Conservation (phyloP, 2,888 invertebrate species). For the Hypomecis punctinalis region DNA sequence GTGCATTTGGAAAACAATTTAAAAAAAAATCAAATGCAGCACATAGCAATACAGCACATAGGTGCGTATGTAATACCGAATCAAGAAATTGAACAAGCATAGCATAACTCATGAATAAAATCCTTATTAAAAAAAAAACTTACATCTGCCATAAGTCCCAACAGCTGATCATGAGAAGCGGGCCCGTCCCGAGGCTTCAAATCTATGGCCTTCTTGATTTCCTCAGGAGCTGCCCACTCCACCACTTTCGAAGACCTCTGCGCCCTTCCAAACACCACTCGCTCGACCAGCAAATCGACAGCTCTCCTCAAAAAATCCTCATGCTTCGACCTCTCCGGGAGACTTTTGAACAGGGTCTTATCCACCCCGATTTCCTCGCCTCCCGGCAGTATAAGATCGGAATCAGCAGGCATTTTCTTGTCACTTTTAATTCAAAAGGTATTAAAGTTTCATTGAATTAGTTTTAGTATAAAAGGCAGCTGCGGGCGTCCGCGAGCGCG, state of each 20-base stretch:
- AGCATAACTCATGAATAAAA: too few species aligned
- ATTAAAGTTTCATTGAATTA: constrained; percentile 56
- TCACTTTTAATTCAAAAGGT: constrained; percentile 48
- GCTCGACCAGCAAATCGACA: constrained; percentile 89
- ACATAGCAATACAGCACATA: too few species aligned
- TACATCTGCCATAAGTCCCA: constrained; percentile 88
- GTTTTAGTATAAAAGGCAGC: constrained; percentile 49
- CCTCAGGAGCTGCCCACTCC: constrained; percentile 92
- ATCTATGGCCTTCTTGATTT: constrained; percentile 88
- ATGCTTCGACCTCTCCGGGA: constrained; percentile 87
- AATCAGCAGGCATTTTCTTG: constrained; percentile 77
- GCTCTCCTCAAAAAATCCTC: constrained; percentile 90
- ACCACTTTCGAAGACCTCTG: constrained; percentile 90
- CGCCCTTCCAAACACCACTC: constrained; percentile 91
- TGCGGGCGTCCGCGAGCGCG: constrained; percentile 71
- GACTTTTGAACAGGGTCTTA: constrained; percentile 81
- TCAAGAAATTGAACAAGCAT: too few species aligned
- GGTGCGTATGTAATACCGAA: too few species aligned
- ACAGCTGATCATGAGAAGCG: constrained; percentile 87
- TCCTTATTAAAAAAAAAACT: constrained; percentile 63
- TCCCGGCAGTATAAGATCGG: constrained; percentile 69
- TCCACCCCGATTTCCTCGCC: constrained; percentile 64
- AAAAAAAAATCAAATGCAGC: too few species aligned
- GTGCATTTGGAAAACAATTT: too few species aligned
- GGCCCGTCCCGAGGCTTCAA: constrained; percentile 86